A percentile compares a stretch with the other conserved stretches of the same genome.
Evolutionary conservation across 1,140 invertebrate genomes (phyloP).

Genomic region (Diachasma alloeum): DNA sequence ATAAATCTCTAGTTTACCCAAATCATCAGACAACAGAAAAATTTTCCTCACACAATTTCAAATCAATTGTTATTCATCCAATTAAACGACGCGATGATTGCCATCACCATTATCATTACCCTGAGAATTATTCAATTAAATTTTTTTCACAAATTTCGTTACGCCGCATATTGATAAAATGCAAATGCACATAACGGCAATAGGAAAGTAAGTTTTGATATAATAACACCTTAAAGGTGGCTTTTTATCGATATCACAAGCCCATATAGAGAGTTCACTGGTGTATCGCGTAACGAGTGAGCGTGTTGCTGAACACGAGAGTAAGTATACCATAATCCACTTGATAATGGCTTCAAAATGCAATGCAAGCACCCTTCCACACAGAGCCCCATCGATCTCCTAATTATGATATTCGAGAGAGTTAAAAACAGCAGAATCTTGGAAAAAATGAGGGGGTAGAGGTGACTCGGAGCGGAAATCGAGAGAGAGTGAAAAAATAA

Average conservation of each 20-base stretch:
- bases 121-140: not conserved
- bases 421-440: not conserved
- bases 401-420: not conserved
- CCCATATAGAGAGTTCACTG: not conserved
- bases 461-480: not conserved
- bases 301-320: constrained; percentile 8
- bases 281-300: constrained; percentile 9
- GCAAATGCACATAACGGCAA: constrained; percentile 50
- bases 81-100: not conserved
- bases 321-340: not conserved
- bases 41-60: too few relatives aligned
- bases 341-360: not conserved
- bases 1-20: too few relatives aligned
- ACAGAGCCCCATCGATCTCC: not conserved
- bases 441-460: not conserved
- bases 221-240: constrained; percentile 47
- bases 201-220: constrained; percentile 43
- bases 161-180: constrained; percentile 50
- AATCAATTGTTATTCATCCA: too few relatives aligned
- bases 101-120: not conserved
- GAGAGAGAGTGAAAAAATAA: not conserved
- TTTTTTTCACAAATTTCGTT: not conserved
- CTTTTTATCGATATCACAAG: constrained; percentile 27
- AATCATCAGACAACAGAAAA: too few relatives aligned
- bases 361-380: not conserved